Evolutionary conservation across 2,113 vertebrate species (phyloP).

Genomic region (Excalfactoria chinensis): DNA sequence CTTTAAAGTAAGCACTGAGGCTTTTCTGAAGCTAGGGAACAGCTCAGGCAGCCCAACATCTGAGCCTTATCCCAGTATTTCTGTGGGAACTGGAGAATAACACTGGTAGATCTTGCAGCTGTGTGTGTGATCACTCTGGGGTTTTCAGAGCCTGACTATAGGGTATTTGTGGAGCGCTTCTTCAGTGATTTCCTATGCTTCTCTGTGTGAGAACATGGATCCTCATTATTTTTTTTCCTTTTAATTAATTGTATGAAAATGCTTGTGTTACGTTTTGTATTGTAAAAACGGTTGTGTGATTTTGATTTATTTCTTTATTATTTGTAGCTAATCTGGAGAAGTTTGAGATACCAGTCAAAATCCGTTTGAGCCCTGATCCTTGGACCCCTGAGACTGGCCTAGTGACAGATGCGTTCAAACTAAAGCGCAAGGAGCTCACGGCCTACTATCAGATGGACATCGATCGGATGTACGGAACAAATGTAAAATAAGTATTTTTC

Average conservation of each 20-base stretch:
- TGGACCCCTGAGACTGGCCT: slow-evolving; percentile 97
- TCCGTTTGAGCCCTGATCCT: slow-evolving; percentile 89
- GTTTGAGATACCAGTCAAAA: slow-evolving; percentile 94
- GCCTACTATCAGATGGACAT: slow-evolving; percentile 90
- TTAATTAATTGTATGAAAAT: not conserved
- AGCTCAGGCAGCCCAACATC: not conserved
- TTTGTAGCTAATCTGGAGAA: slow-evolving; percentile 89
- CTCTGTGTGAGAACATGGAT: accelerated
- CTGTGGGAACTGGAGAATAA: not conserved
- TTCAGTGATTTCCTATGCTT: accelerated
- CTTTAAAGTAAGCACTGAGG: not conserved
- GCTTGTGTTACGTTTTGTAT: not conserved
- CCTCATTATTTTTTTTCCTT: not conserved
- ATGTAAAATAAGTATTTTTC: slow-evolving; percentile 66
- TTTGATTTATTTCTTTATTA: not conserved
- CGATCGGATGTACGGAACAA: slow-evolving; percentile 90
- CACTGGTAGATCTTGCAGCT: not conserved
- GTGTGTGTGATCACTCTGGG: accelerated
- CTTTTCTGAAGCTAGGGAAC: not conserved
- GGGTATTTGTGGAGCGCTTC: not conserved
- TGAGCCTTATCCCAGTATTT: not conserved
- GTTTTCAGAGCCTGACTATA: not conserved
- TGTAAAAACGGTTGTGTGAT: not conserved
- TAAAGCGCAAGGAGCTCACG: slow-evolving; percentile 94
- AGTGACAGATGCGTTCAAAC: slow-evolving; percentile 96